Evolutionary conservation across 2,888 invertebrate species (phyloP).

Genomic region (Drosophila longiperda): DNA sequence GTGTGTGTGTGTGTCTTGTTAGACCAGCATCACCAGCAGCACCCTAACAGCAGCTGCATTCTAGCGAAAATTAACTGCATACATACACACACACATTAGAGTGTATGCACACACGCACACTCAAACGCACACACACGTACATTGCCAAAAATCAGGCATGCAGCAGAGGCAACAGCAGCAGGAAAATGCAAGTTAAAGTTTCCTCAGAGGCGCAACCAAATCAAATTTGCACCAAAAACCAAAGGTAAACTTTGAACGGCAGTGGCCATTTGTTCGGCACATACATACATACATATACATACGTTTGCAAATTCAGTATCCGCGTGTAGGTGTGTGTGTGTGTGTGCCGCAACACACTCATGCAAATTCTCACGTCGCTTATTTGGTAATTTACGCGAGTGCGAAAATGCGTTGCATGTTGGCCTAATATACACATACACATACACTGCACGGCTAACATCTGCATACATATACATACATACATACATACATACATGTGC

Average conservation of each 20-base stretch:
- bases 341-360: constrained; percentile 34
- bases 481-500: not conserved
- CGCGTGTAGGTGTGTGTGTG: not conserved
- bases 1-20: constrained; percentile 15
- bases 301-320: not conserved
- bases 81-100: constrained; percentile 1
- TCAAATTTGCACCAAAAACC: constrained; percentile 79
- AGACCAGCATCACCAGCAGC: constrained; percentile 36
- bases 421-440: constrained; percentile 33
- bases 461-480: constrained; percentile 1
- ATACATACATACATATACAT: constrained; percentile 1
- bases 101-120: constrained; percentile 3
- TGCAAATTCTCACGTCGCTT: constrained; percentile 75
- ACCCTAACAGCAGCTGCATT: constrained; percentile 55
- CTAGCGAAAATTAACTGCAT: constrained; percentile 67
- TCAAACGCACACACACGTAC: constrained; percentile 5
- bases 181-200: constrained; percentile 65
- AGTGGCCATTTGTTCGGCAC: constrained; percentile 47
- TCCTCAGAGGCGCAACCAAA: constrained; percentile 59
- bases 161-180: constrained; percentile 12
- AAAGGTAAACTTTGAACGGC: constrained; percentile 76
- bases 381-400: constrained; percentile 79
- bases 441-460: not conserved
- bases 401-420: constrained; percentile 72
- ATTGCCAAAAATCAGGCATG: constrained; percentile 46